Evolutionary conservation across 2,888 invertebrate species (phyloP).

Genomic region (Melinopterus prodromus): DNA sequence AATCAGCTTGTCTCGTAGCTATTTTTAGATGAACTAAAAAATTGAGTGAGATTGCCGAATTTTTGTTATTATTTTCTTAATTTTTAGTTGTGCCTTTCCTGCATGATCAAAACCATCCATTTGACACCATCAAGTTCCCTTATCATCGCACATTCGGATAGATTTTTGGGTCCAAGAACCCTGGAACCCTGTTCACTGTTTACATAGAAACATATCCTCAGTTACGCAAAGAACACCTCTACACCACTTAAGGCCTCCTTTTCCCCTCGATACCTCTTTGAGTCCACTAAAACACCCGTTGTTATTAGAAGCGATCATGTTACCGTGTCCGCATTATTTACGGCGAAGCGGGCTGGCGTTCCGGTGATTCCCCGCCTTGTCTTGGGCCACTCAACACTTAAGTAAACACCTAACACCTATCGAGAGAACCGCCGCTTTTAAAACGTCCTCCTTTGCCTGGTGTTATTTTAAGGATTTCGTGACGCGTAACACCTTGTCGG

Average conservation of each 20-base stretch:
- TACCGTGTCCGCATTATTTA: constrained; percentile 24
- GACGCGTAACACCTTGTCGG: constrained; percentile 24
- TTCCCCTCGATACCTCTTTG: background rate
- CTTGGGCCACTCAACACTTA: constrained; percentile 19
- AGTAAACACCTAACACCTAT: constrained; percentile 25
- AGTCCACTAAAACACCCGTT: constrained; percentile 4
- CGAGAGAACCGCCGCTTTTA: constrained; percentile 8
- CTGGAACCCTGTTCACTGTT: background rate
- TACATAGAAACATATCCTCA: background rate
- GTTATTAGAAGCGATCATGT: constrained; percentile 12
- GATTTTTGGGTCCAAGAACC: background rate
- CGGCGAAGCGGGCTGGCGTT: constrained; percentile 7
- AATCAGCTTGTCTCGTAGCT: too few relatives aligned
- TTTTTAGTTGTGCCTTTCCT: too few relatives aligned
- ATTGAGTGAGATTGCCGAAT: too few relatives aligned
- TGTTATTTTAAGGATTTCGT: constrained; percentile 23
- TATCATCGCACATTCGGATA: background rate
- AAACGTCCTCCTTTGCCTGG: constrained; percentile 17
- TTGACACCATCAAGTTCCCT: background rate
- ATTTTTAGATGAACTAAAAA: too few relatives aligned
- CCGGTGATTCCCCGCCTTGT: constrained; percentile 13
- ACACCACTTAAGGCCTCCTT: background rate
- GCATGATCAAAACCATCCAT: too few relatives aligned
- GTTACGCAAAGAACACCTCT: background rate
- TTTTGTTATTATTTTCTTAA: too few relatives aligned